Conservation (phyloP, 2,797 vertebrate species). For the Falco naumanni region DNA sequence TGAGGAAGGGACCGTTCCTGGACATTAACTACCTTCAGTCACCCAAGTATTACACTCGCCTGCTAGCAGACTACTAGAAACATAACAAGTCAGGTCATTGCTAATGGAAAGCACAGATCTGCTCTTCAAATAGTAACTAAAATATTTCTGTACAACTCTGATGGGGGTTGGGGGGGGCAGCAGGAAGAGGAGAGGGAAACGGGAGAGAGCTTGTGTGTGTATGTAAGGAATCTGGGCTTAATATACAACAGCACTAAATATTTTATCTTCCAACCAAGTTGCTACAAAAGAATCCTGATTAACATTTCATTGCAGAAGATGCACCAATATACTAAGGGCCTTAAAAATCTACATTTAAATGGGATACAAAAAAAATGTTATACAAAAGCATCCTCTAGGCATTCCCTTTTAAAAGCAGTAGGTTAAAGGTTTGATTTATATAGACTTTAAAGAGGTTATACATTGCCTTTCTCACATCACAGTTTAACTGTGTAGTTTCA, state of each 20-base stretch:
- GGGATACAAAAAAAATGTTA: constrained; percentile 29
- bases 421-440: constrained; percentile 64
- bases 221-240: neutral
- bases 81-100: neutral
- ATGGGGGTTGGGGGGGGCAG: neutral
- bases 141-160: neutral
- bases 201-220: neutral
- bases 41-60: neutral
- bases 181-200: neutral
- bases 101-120: neutral
- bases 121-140: constrained; percentile 15
- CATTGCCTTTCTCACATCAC: constrained; percentile 30
- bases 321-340: constrained; percentile 34
- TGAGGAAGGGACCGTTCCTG: neutral
- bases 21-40: neutral
- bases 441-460: constrained; percentile 64
- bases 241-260: constrained; percentile 56
- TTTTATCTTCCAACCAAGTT: constrained; percentile 56
- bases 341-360: constrained; percentile 75
- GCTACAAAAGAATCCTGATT: constrained; percentile 61
- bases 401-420: constrained; percentile 56
- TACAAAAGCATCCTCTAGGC: constrained; percentile 56
- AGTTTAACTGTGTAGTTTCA: constrained; percentile 53
- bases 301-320: constrained; percentile 69
- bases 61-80: neutral